Percentiles rank a stretch among this genome's conserved stretches.
phyloP scores from a whole-genome alignment of 53 echinoderm and acorn worm species.

The Crossaster papposus region DNA sequence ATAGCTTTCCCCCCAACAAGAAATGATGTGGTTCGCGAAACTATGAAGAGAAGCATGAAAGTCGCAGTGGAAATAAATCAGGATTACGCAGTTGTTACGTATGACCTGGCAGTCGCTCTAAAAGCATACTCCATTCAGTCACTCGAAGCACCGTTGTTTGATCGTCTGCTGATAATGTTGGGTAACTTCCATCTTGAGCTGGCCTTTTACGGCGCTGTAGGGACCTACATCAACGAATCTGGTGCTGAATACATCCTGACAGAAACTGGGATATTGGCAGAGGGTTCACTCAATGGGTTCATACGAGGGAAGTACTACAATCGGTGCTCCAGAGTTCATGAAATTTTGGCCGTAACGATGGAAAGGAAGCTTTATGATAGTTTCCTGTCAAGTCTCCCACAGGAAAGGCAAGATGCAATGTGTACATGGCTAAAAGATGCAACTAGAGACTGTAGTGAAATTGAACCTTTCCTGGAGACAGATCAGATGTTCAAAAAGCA shows the following conservation, averaged over 20 bases:
- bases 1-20: conserved; percentile 74
- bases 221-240: conserved; percentile 25
- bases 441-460: not conserved
- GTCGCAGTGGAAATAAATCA: conserved; percentile 67
- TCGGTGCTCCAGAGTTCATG: conserved; percentile 71
- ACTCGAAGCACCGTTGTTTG: conserved; percentile 68
- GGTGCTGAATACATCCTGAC: conserved; percentile 54
- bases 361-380: conserved; percentile 63
- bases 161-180: conserved; percentile 71
- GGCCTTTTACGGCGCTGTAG: conserved; percentile 63
- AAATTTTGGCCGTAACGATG: conserved; percentile 66
- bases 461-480: conserved; percentile 45
- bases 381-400: conserved; percentile 39
- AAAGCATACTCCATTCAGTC: conserved; percentile 70
- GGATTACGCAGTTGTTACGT: conserved; percentile 47
- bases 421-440: no score
- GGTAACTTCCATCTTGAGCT: conserved; percentile 77
- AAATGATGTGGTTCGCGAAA: conserved; percentile 79
- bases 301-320: conserved; percentile 76
- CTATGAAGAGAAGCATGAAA: conserved; percentile 69
- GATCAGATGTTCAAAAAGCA: conserved; percentile 51
- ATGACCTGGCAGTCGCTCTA: conserved; percentile 73
- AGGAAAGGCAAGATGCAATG: conserved; percentile 29
- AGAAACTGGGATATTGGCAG: conserved; percentile 72
- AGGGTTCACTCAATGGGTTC: conserved; percentile 71